These are phyloP conservation scores for Chirona hameri DNA, from an alignment of 2,888 invertebrate genomes.

Conservation along the genomic window DNA sequence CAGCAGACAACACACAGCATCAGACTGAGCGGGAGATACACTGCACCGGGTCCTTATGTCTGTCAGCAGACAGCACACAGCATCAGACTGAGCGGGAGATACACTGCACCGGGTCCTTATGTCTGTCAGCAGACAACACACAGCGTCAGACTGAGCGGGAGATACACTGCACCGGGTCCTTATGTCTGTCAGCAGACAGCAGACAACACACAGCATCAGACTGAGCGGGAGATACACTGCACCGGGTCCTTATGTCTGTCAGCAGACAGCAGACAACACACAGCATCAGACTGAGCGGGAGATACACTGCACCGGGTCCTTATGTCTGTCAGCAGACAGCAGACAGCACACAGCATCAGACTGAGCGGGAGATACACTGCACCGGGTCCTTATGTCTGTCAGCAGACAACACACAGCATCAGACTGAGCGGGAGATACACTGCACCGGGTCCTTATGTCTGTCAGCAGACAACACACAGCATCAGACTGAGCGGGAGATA, in stretches of 20 bases:
- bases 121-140: conserved; percentile 57
- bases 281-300: conserved; percentile 84
- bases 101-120: conserved; percentile 92
- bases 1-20: conserved; percentile 88
- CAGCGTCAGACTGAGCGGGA: conserved; percentile 84
- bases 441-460: conserved; percentile 96
- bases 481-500: no score
- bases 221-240: no score
- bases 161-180: conserved; percentile 91
- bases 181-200: conserved; percentile 64
- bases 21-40: conserved; percentile 83
- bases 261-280: conserved; percentile 83
- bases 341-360: conserved; percentile 68
- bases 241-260: no score
- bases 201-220: no score
- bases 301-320: conserved; percentile 91
- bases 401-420: conserved; percentile 56
- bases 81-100: conserved; percentile 84
- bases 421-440: conserved; percentile 85
- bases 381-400: conserved; percentile 89
- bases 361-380: conserved; percentile 89
- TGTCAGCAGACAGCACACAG: conserved; percentile 53
- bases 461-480: no score
- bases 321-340: conserved; percentile 62
- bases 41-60: conserved; percentile 93